Evolutionary conservation across 1,140 invertebrate genomes (phyloP).

Genomic region (Anagrus nilaparvatae): DNA sequence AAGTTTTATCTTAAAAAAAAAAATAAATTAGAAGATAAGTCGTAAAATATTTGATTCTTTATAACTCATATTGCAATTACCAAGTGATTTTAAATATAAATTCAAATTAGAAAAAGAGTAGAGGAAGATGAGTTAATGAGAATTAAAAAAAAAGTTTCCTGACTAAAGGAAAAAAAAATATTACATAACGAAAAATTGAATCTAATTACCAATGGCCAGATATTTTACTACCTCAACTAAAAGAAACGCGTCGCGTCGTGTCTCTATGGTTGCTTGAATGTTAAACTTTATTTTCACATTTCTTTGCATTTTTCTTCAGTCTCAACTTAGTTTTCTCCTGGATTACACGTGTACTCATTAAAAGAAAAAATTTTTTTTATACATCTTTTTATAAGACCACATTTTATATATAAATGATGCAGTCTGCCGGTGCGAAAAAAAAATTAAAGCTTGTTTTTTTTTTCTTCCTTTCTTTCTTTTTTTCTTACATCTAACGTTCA

Average conservation of each 20-base stretch:
- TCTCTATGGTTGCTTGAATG: no score
- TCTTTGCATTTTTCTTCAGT: conserved; percentile 5
- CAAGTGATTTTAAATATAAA: no score
- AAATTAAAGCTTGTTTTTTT: no score
- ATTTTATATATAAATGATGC: no score
- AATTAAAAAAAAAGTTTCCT: conserved; percentile 7
- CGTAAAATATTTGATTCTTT: no score
- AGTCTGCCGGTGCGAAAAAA: no score
- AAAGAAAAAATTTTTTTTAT: conserved; percentile 14
- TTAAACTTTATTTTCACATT: neutral
- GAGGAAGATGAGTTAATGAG: neutral
- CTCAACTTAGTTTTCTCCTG: conserved; percentile 7
- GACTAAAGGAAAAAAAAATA: conserved; percentile 8
- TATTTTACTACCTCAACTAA: no score
- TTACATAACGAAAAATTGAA: conserved; percentile 22
- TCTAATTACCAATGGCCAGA: conserved; percentile 36
- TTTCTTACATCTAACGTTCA: conserved; percentile 16
- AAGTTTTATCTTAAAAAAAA: no score
- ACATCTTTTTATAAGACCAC: conserved; percentile 6
- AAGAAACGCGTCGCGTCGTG: conserved; percentile 20
- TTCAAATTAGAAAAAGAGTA: neutral
- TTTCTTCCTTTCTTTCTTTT: conserved; percentile 9
- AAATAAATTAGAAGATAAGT: no score
- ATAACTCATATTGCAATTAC: no score
- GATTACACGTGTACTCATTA: conserved; percentile 13